Base-by-base conservation (phyloP, 2,888 invertebrate genomes). In the Spatulosminthurus flaviceps region DNA sequence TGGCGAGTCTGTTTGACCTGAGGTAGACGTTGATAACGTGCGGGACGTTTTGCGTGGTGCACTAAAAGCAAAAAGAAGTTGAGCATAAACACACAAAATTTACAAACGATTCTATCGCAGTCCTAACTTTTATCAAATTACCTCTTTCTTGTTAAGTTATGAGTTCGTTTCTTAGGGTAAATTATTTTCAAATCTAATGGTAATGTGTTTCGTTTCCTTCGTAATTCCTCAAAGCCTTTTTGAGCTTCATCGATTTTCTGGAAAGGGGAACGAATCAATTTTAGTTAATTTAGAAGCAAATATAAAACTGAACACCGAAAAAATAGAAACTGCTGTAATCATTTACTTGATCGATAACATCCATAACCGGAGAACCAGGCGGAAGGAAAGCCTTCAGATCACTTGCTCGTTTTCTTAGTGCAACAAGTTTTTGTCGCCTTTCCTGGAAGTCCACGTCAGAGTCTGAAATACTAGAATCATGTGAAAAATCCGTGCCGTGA, bases 361-460 rank as follows among this genome's bases (percentile, higher is more conserved):
- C 84, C 43, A 84, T 75, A 2, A 84, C 85, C 7, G 85, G 84
- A 51, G 83, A 84, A 19, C 83, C 84, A 21, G 84, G 83, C 28
- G 84, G 84, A 51, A 85, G 79, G 73, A 84, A 84, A 16, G 83
- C 80, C 70, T 83, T 84, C 0, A 85, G 79, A 77, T 85, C 84
- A 70, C 79, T 79, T 42, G 85, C 85, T 28, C 84, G 74, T 77
- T 84, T 83, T 67, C 82, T 82, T 28, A 85, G 76, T 28, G 83
- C 84, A 43, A 81, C 84, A 43, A 85, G 81, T 76, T 84, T 84
- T 69, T 82, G 79, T 51, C 81, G 79, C 51, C 82, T 74, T 61
- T 84, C 85, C 60, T 82, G 81, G 69, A 81, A 83, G 43, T 85
- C 85, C 82, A 84, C 82, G 51, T 85, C 85, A 0, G 85, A 85